Percentiles rank a stretch among this genome's conserved stretches.
Conservation (phyloP, 2,888 invertebrate species). For the Mythimna vitellina region DNA sequence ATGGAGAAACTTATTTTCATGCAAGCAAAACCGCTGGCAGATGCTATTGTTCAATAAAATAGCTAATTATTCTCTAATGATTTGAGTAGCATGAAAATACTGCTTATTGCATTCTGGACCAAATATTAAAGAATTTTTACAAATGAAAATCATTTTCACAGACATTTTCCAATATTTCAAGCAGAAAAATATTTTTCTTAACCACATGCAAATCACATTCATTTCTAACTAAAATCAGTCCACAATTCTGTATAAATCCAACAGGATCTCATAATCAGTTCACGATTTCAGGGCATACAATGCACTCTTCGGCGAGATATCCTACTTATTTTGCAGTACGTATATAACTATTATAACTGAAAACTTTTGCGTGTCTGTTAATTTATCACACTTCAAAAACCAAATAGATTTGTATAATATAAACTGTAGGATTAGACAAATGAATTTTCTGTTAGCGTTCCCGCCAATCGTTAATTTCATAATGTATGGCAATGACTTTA, state of each 20-base stretch:
- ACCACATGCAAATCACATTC: slow-evolving; percentile 22
- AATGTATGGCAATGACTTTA: too few relatives aligned
- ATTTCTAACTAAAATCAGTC: slow-evolving; percentile 10
- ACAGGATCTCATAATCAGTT: slow-evolving; percentile 40
- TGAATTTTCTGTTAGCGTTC: too few relatives aligned
- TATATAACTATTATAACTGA: neutral
- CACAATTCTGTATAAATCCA: slow-evolving; percentile 6
- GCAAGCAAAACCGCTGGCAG: too few relatives aligned
- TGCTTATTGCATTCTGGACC: neutral
- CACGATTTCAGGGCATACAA: slow-evolving; percentile 12
- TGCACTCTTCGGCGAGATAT: neutral
- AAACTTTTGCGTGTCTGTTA: too few relatives aligned
- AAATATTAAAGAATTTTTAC: neutral
- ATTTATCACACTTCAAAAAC: too few relatives aligned
- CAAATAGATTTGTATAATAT: too few relatives aligned
- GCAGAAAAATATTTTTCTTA: slow-evolving; percentile 3
- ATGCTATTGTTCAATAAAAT: too few relatives aligned
- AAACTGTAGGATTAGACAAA: too few relatives aligned
- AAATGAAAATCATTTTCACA: neutral
- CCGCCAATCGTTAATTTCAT: too few relatives aligned
- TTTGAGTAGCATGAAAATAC: neutral
- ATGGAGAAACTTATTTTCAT: too few relatives aligned
- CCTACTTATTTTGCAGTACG: neutral
- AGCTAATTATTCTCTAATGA: neutral
- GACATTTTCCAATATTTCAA: neutral